phyloP scores from a whole-genome alignment of 1,140 invertebrate species.

The Trichonephila clavipes region DNA sequence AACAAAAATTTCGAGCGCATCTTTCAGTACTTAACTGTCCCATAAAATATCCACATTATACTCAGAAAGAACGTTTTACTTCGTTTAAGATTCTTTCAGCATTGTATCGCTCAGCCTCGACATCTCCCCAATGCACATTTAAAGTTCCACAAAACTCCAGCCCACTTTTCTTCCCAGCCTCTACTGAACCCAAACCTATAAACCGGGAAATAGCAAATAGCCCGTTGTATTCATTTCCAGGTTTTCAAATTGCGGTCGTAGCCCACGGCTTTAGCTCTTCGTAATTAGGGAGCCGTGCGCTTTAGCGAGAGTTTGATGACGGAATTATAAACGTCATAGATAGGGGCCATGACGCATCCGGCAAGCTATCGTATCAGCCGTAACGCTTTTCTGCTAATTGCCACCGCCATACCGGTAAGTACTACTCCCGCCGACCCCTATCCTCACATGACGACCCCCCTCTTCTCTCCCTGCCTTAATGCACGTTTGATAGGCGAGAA shows the following conservation, averaged over 20 bases:
- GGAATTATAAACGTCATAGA: conserved; percentile 75
- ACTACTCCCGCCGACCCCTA: conserved; percentile 40
- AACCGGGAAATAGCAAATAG: conserved; percentile 69
- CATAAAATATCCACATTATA: too few species aligned
- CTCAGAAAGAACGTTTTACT: too few species aligned
- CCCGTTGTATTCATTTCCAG: conserved; percentile 73
- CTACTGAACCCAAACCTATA: conserved; percentile 46
- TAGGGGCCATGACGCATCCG: conserved; percentile 67
- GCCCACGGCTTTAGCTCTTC: conserved; percentile 70
- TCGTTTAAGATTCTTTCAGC: too few species aligned
- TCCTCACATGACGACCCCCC: conserved; percentile 50
- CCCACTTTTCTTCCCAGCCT: conserved; percentile 5
- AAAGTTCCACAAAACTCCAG: background rate
- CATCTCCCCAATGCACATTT: background rate
- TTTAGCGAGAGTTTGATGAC: conserved; percentile 73
- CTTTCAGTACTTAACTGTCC: too few species aligned
- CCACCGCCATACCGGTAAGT: conserved; percentile 65
- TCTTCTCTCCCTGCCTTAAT: conserved; percentile 41
- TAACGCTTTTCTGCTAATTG: conserved; percentile 75
- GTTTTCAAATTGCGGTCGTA: conserved; percentile 72
- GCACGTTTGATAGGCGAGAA: conserved; percentile 72
- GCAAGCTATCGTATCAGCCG: conserved; percentile 51
- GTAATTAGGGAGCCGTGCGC: conserved; percentile 57
- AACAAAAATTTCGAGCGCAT: too few species aligned
- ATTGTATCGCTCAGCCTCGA: too few species aligned